These are phyloP conservation scores for Montipora cactus DNA, from an alignment of 64 coral and sea anemone genomes.

Conservation along the genomic window DNA sequence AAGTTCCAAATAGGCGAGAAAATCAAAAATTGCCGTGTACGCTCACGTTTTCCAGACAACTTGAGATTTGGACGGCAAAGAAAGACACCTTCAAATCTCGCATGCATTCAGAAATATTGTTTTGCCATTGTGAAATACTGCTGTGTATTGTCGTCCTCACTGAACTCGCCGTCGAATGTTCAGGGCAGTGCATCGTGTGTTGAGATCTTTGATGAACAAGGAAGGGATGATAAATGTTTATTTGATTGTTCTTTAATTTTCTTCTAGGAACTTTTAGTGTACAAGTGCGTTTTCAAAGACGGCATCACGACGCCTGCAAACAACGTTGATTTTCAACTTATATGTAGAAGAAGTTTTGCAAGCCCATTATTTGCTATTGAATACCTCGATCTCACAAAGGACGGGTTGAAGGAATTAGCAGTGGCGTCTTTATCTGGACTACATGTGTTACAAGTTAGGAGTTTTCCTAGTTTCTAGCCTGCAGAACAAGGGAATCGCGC, in stretches of 20 bases:
- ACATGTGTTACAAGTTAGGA: constrained; percentile 90
- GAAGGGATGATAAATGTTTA: too few relatives aligned
- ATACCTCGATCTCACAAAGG: constrained; percentile 93
- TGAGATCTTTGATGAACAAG: not conserved
- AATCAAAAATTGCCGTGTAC: too few relatives aligned
- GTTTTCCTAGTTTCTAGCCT: not conserved
- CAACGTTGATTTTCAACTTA: constrained; percentile 64
- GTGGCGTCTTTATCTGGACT: constrained; percentile 86
- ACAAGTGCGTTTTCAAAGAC: constrained; percentile 58
- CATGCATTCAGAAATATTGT: too few relatives aligned
- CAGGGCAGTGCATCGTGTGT: not conserved
- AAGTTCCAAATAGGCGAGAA: too few relatives aligned
- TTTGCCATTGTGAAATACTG: too few relatives aligned
- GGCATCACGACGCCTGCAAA: not conserved
- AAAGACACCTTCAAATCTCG: too few relatives aligned
- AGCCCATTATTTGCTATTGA: constrained; percentile 91
- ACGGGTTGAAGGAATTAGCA: constrained; percentile 81
- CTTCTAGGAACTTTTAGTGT: constrained; percentile 85
- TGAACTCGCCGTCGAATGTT: too few relatives aligned
- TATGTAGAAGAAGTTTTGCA: constrained; percentile 90
- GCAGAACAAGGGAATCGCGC: not conserved
- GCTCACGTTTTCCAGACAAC: too few relatives aligned
- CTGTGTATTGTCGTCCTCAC: too few relatives aligned
- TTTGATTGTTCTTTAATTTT: not conserved
- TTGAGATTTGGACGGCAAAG: too few relatives aligned